Conservation (phyloP, 2,888 invertebrate species). For the Nemapogon koenigi region DNA sequence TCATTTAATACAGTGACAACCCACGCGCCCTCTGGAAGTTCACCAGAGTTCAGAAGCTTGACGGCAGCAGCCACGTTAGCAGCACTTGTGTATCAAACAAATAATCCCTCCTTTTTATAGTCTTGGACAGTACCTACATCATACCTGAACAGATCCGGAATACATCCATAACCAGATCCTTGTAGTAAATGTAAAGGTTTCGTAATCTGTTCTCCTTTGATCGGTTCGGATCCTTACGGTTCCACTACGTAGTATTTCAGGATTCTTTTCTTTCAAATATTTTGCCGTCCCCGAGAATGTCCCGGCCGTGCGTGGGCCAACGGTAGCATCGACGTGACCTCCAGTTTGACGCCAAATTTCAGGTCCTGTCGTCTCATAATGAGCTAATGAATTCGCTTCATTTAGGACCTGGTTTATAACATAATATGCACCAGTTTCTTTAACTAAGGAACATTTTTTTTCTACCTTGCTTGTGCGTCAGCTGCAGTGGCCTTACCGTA, state of each 20-base stretch:
- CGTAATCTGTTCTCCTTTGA: slow-evolving; percentile 41
- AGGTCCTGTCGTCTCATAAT: slow-evolving; percentile 47
- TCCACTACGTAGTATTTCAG: slow-evolving; percentile 44
- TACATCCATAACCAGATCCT: slow-evolving; percentile 50
- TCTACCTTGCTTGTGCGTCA: slow-evolving; percentile 51
- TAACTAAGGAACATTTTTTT: slow-evolving; percentile 29
- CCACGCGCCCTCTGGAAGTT: slow-evolving; percentile 42
- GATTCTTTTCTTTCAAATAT: slow-evolving; percentile 46
- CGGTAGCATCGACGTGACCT: slow-evolving; percentile 43
- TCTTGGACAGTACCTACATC: slow-evolving; percentile 43
- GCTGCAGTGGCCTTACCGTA: slow-evolving; percentile 49
- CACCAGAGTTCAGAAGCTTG: slow-evolving; percentile 40
- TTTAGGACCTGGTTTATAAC: too few species aligned
- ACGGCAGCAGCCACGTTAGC: slow-evolving; percentile 53
- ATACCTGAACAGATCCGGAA: slow-evolving; percentile 43
- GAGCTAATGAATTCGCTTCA: slow-evolving; percentile 33
- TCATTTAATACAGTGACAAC: slow-evolving; percentile 47
- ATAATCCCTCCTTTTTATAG: slow-evolving; percentile 49
- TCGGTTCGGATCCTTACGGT: slow-evolving; percentile 44
- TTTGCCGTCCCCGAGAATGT: slow-evolving; percentile 44
- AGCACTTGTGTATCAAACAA: slow-evolving; percentile 51
- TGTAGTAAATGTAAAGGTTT: slow-evolving; percentile 52
- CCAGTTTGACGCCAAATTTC: slow-evolving; percentile 56
- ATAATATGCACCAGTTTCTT: slow-evolving; percentile 40
- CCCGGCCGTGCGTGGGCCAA: slow-evolving; percentile 51